Base-by-base conservation (phyloP, 2,888 invertebrate genomes). In the Scaptodrosophila latifasciaeformis region DNA sequence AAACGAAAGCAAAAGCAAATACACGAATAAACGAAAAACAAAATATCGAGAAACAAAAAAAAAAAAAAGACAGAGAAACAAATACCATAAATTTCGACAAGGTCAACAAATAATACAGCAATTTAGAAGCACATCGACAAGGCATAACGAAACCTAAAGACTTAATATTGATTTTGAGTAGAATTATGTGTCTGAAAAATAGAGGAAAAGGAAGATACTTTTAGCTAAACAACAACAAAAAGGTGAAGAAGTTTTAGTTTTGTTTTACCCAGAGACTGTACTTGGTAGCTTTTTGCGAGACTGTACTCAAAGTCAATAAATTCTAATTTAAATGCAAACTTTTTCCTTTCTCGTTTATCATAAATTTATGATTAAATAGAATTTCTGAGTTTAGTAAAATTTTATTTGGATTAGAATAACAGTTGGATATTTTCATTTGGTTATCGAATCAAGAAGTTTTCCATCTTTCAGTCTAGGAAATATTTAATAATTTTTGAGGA, bases 31-130 rank as follows among this genome's bases (percentile, higher is more conserved):
- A 37, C n/a, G n/a, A n/a, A n/a, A n/a, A n/a, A n/a, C n/a, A n/a
- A n/a, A n/a, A n/a, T n/a, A n/a, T n/a, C n/a, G 43, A 48, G 39
- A 17, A 29, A 21, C 39, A 43, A 31, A 27, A 48, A 40, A 53
- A 44, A 50, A 21, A 46, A 58, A 59, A 49, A 46, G 47, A 12
- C 42, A 49, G 57, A 54, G 45, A 49, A 44, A 43, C 51, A 66
- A 62, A 54, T 52, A 40, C 42, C 67, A 67, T 78, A 71, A 71
- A 78, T 71, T 71, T 70, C 31, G 47, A 62, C 70, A 71, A 71
- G 71, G 71, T 71, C 71, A 78, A 60, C 69, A 52, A 67, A 52
- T 42, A 45, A 47, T 54, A 57, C 35, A 67, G 48, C 75, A 62
- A 71, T 77, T 71, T 61, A 50, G 59, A 29, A 67, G 54, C 54